Evolutionary conservation across 2,797 vertebrate species (phyloP).

Genomic region (Geotria australis): DNA sequence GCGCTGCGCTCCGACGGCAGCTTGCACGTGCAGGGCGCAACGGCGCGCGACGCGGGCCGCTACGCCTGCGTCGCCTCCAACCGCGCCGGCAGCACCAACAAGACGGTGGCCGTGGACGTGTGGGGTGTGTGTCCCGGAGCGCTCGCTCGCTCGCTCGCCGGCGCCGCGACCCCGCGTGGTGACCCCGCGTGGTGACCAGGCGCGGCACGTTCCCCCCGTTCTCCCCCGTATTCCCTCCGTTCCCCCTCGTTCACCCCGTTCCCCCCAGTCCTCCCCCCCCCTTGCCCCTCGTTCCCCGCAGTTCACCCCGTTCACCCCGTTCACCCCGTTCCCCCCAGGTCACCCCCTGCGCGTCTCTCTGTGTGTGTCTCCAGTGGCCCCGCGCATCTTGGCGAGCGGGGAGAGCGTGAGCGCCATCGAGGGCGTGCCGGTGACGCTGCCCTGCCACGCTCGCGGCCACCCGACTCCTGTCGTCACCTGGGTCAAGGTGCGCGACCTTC

Average conservation of each 20-base stretch:
- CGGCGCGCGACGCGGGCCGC: slow-evolving; percentile 21
- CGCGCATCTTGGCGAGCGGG: slow-evolving; percentile 30
- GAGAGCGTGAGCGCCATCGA: slow-evolving; percentile 31
- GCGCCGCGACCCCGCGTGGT: too few species aligned
- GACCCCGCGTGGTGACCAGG: too few species aligned
- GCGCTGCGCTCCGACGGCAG: slow-evolving; percentile 36
- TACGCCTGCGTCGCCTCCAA: slow-evolving; percentile 47
- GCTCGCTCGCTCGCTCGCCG: too few species aligned
- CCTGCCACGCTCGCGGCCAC: slow-evolving; percentile 25
- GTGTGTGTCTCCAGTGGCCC: slow-evolving; percentile 23
- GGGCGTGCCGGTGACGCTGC: slow-evolving; percentile 22
- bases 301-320: too few species aligned
- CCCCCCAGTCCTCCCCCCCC: too few species aligned
- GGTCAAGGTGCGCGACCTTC: slow-evolving; percentile 30
- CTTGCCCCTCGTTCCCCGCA: too few species aligned
- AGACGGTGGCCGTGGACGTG: slow-evolving; percentile 25
- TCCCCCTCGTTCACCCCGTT: too few species aligned
- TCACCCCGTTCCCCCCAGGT: too few species aligned
- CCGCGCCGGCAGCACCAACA: slow-evolving; percentile 19
- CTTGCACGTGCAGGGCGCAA: slow-evolving; percentile 20
- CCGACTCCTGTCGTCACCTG: slow-evolving; percentile 37
- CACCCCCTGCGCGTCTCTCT: neutral
- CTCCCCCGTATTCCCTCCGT: too few species aligned
- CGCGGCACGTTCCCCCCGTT: too few species aligned
- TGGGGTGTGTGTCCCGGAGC: slow-evolving; percentile 32